Evolutionary conservation across 1,140 invertebrate genomes (phyloP), one percentile per base, ranked within the genome.

Genomic region (Pseudobourletiella spinata): DNA sequence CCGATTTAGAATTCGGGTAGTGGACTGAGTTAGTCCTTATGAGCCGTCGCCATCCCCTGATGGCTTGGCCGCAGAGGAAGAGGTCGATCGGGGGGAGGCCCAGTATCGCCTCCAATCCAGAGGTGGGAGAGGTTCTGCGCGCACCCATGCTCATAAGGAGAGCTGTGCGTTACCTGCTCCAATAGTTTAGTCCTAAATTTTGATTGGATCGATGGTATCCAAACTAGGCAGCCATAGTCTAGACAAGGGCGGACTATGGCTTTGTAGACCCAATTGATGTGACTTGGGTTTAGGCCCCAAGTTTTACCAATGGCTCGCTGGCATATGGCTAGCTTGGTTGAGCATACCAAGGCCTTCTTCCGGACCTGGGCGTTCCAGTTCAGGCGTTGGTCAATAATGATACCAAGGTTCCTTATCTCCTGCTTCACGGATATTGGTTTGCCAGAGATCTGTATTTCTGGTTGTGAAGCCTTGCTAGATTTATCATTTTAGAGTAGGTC

Each of bases 181-280:
- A n/a, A 42, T 20, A n/a, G 59, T 25, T 2, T 3, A 16, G 11
- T 26, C 20, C 1, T 28, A 2, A 25, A 20, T 39, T 15, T 14
- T n/a, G 16, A 3, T 20, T 46, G 11, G 18, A 39, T 22, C 26
- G 57, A 56, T 3, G 24, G 3, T 3, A 39, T 3, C 63, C 63
- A 65, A 15, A 50, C 18, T 28, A 65, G 1, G 2, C 15, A 11
- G 18, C 32, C 63, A 35, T 65, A 65, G 3, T 3, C 3, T 1
- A 65, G 24, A 18, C n/a, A 16, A 14, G 63, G 63, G 20, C 58
- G 3, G 24, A 65, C 32, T 2, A 65, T 25, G 2, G 35, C 51
- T 14, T 39, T 65, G 30, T 65, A 65, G 2, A 64, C 39, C 62
- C 62, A 64, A 6, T 24, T 46, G 8, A 22, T 18, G 2, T 44